Conservation (phyloP, 2,888 invertebrate genomes). For the Seladonia tumulorum region DNA sequence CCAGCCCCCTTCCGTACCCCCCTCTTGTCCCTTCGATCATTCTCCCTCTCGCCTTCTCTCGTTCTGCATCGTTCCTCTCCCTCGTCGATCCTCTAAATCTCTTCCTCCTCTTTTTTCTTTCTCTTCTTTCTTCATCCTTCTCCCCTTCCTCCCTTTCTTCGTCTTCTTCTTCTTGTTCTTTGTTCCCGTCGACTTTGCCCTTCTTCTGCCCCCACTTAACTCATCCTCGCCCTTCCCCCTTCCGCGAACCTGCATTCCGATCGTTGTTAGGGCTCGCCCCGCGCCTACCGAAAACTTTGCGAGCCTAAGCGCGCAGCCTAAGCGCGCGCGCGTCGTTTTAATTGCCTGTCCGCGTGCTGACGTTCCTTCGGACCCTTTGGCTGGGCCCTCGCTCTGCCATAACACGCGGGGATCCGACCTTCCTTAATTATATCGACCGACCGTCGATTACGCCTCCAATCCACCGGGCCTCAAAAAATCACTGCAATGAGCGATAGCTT, state of each 20-base stretch:
- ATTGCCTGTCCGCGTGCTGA: constrained; percentile 72
- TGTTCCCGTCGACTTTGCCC: constrained; percentile 38
- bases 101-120: constrained; percentile 52
- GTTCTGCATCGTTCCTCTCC: constrained; percentile 53
- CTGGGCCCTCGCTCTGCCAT: constrained; percentile 28
- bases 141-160: constrained; percentile 40
- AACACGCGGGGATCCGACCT: background rate
- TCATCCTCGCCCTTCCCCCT: constrained; percentile 45
- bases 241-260: constrained; percentile 80
- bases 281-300: constrained; percentile 64
- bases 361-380: constrained; percentile 38
- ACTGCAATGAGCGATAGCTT: background rate
- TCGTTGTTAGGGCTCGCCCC: constrained; percentile 73
- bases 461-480: background rate
- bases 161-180: constrained; percentile 48
- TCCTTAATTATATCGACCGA: constrained; percentile 8
- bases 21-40: constrained; percentile 57
- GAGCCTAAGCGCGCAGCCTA: constrained; percentile 61
- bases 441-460: constrained; percentile 14
- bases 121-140: constrained; percentile 50
- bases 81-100: constrained; percentile 56
- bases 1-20: constrained; percentile 73
- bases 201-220: constrained; percentile 46
- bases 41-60: constrained; percentile 59
- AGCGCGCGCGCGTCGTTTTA: constrained; percentile 76